Conservation (phyloP, 2,797 vertebrate species). For the Cyclopterus lumpus region DNA sequence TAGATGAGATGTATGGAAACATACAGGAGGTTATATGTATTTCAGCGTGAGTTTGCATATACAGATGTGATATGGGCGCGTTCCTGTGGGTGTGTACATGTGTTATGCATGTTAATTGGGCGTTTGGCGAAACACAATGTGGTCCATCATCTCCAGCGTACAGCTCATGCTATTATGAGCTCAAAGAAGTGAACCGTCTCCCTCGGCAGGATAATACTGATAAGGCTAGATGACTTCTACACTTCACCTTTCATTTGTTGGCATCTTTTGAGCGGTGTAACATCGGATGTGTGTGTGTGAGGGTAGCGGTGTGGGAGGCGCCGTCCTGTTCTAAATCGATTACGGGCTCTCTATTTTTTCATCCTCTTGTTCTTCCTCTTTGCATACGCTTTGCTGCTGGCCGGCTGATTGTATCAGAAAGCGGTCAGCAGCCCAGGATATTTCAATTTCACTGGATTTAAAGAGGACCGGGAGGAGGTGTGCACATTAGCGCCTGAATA, state of each 20-base stretch:
- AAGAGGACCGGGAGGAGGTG: slow-evolving; percentile 89
- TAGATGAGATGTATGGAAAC: slow-evolving; percentile 27
- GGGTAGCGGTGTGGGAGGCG: slow-evolving; percentile 57
- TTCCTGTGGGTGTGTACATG: slow-evolving; percentile 7
- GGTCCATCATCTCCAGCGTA: slow-evolving; percentile 35
- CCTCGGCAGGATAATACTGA: slow-evolving; percentile 76
- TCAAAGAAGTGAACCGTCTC: slow-evolving; percentile 80
- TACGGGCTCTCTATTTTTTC: slow-evolving; percentile 71
- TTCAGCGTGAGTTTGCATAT: slow-evolving; percentile 20
- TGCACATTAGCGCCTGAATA: slow-evolving; percentile 89
- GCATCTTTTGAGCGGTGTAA: slow-evolving; percentile 87
- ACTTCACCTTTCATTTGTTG: slow-evolving; percentile 87
- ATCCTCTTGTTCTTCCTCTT: slow-evolving; percentile 40
- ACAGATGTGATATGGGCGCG: not conserved
- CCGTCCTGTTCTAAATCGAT: slow-evolving; percentile 90
- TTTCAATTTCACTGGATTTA: slow-evolving; percentile 96
- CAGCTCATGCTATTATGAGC: slow-evolving; percentile 50
- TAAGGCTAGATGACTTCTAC: slow-evolving; percentile 85
- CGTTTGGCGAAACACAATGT: slow-evolving; percentile 20
- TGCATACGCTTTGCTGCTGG: slow-evolving; percentile 69
- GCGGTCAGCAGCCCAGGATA: slow-evolving; percentile 87
- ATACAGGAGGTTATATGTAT: slow-evolving; percentile 10
- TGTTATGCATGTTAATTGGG: slow-evolving; percentile 16
- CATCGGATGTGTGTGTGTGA: slow-evolving; percentile 64
- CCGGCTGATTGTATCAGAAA: slow-evolving; percentile 90